Evolutionary conservation across 1,140 invertebrate genomes (phyloP), one percentile per base, ranked within the genome.

Genomic region (Drosophila murphyi): DNA sequence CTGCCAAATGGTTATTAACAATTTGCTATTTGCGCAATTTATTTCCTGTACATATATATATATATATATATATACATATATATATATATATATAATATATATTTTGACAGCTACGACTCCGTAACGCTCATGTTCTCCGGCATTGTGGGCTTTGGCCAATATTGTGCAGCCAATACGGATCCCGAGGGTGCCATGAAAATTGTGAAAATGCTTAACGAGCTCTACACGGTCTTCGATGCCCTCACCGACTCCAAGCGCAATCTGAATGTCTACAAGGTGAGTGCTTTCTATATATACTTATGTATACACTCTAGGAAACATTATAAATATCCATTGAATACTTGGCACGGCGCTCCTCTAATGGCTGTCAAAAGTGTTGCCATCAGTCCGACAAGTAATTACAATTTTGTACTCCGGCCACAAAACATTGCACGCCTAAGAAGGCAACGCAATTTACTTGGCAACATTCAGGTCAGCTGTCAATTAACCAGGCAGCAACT

Each of bases 41-140:
- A 88, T 87, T 88, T 88, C 85, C 73, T 80, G 60, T 45, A 63
- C 62, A 63, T 51, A 68, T 8, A 3, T 67, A 54, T 63, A 20
- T 20, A 60, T 51, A 68, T 10, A 3, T 67, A 54, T 63, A 55
- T 65, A 47, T 72, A n/a, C n/a, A n/a, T n/a, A n/a, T n/a, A n/a
- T n/a, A 63, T 51, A 68, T 8, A 3, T 67, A 54, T 63, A 20
- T 20, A 60, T 51, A 68, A 1, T 67, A 54, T 63, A 55, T 65
- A 47, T 72, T 72, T 74, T 71, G 70, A 93, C 56, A 95, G 96
- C 55, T 98, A 97, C 90, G 97, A 97, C 85, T 95, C 95, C 45
- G 98, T 98, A 3, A 99, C 98, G 0, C 94, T 99, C 2, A 94
- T 99, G 52, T 99, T 99, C 94, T 98, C 97, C 29, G 98, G 98